A percentile compares a stretch with the other conserved stretches of the same genome.
Conservation (phyloP, 2,113 vertebrate species). For the Orientallactaga bullata region DNA sequence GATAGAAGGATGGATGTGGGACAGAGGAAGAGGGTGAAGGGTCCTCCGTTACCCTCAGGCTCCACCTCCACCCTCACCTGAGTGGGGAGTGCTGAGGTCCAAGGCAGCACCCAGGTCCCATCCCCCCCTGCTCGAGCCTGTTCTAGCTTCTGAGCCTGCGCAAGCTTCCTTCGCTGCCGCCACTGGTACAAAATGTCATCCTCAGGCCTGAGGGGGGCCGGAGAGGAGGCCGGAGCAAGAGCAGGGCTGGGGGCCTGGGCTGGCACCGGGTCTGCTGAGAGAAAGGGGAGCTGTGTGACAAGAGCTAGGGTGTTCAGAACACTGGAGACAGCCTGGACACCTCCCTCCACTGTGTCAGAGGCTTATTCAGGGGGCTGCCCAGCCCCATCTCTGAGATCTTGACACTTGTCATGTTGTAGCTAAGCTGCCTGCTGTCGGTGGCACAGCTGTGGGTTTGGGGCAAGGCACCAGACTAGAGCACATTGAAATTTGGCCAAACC, state of each 20-base stretch:
- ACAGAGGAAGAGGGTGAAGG: not conserved
- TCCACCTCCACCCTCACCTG: conserved; percentile 23
- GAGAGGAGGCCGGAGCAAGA: not conserved
- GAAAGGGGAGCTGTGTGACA: not conserved
- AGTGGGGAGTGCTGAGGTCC: conserved; percentile 7
- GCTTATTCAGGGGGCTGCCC: not conserved
- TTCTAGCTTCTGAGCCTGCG: conserved; percentile 91
- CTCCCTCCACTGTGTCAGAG: too few relatives aligned
- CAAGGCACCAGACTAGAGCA: not conserved
- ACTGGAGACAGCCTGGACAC: not conserved
- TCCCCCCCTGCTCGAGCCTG: conserved; percentile 84
- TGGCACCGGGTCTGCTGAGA: conserved; percentile 10
- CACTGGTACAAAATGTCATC: conserved; percentile 95
- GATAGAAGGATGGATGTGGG: not conserved
- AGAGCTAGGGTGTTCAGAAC: not conserved
- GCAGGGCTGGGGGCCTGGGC: conserved; percentile 13
- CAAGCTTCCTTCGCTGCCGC: conserved; percentile 93
- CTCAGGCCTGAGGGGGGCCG: conserved; percentile 82
- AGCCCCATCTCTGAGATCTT: not conserved
- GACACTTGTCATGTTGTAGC: not conserved
- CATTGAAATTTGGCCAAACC: not conserved
- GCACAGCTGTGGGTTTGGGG: not conserved
- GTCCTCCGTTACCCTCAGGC: not conserved
- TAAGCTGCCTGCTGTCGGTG: not conserved
- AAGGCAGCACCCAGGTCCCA: conserved; percentile 51